Conservation (phyloP, 2,888 invertebrate species). For the Halictus ligatus region DNA sequence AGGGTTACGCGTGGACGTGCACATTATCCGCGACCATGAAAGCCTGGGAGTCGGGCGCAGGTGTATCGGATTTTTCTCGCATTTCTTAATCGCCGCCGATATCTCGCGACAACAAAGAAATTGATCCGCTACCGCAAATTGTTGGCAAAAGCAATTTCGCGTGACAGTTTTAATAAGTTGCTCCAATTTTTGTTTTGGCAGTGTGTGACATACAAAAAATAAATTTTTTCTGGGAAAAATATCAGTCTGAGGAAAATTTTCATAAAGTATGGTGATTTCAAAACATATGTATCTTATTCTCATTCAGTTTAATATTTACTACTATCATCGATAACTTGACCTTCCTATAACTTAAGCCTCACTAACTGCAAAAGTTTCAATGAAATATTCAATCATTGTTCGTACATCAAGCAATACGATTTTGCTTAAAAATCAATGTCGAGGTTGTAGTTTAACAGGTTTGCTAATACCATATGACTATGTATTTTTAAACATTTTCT, state of each 20-base stretch:
- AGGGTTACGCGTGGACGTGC: slow-evolving; percentile 39
- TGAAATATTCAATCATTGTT: background rate
- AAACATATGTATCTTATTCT: background rate
- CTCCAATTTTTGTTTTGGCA: background rate
- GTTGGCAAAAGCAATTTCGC: background rate
- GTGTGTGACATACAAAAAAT: no score
- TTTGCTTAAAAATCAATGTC: background rate
- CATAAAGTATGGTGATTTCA: background rate
- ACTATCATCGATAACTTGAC: background rate
- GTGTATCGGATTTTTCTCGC: background rate
- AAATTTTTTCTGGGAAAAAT: no score
- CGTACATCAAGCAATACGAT: background rate
- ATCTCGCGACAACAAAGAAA: background rate
- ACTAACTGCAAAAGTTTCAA: background rate
- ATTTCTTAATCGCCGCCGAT: background rate
- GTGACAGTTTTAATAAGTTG: background rate
- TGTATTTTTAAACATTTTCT: background rate
- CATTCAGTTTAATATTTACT: background rate
- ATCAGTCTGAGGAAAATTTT: no score
- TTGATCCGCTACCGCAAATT: background rate
- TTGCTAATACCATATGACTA: background rate
- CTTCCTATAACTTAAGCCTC: no score
- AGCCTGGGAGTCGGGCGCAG: background rate
- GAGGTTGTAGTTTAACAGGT: background rate
- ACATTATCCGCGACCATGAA: slow-evolving; percentile 28